These are phyloP conservation scores for Nomada flava DNA, from an alignment of 2,888 invertebrate species.

Conservation along the genomic window DNA sequence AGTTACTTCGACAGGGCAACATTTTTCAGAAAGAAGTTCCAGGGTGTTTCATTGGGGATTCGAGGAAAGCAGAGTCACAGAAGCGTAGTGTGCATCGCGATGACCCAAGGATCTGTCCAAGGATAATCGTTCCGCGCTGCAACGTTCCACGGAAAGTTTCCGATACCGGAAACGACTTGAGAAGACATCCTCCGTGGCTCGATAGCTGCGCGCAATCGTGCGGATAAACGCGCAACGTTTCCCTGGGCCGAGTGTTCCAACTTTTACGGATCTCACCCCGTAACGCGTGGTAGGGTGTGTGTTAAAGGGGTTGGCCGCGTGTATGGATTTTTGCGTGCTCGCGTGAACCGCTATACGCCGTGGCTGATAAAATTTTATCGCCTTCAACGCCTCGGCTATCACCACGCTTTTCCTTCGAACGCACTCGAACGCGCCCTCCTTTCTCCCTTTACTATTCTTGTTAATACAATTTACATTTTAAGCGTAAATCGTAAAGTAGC, in stretches of 20 bases:
- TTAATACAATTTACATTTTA: not conserved
- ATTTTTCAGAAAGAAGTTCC: not conserved
- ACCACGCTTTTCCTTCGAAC: slow-evolving; percentile 19
- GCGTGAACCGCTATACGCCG: slow-evolving; percentile 27
- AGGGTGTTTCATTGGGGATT: not conserved
- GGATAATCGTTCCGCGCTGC: slow-evolving; percentile 41
- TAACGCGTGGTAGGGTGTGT: slow-evolving; percentile 26
- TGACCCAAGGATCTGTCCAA: slow-evolving; percentile 9
- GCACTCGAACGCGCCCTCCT: not conserved
- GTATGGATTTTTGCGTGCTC: slow-evolving; percentile 58
- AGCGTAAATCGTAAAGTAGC: too few species aligned
- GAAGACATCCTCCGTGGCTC: slow-evolving; percentile 48
- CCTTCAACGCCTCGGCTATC: slow-evolving; percentile 41
- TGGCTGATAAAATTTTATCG: slow-evolving; percentile 55
- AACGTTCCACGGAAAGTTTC: slow-evolving; percentile 30
- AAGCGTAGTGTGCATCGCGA: not conserved
- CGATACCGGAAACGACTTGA: slow-evolving; percentile 51
- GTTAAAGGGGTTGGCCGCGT: slow-evolving; percentile 36
- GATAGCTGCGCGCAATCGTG: slow-evolving; percentile 57
- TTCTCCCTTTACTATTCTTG: not conserved
- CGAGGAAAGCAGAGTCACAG: not conserved
- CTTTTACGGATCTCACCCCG: slow-evolving; percentile 54
- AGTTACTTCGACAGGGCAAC: not conserved
- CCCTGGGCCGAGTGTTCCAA: slow-evolving; percentile 45
- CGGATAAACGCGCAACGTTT: slow-evolving; percentile 53